Percentiles rank a stretch among this genome's conserved stretches.
phyloP scores from a whole-genome alignment of 2,113 vertebrate genomes.

The Plecturocebus donacophilus region DNA sequence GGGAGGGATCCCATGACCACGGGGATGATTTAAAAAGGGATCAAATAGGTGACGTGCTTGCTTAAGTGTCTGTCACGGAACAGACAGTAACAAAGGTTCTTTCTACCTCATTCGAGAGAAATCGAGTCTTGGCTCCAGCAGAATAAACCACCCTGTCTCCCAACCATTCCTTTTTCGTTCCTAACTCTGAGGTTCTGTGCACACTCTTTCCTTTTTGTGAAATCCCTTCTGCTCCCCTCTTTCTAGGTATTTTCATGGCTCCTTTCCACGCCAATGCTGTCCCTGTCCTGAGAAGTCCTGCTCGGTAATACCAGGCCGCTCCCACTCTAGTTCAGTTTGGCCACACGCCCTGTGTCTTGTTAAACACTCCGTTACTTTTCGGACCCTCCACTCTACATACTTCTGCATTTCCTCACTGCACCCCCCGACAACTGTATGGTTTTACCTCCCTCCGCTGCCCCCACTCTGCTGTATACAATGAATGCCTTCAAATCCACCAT shows the following conservation, averaged over 20 bases:
- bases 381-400: neutral
- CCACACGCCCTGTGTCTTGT: neutral
- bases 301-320: neutral
- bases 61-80: neutral
- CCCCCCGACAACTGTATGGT: neutral
- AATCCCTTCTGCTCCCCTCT: neutral
- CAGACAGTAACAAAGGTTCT: neutral
- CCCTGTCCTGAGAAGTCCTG: neutral
- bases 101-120: neutral
- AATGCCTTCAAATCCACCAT: neutral
- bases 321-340: neutral
- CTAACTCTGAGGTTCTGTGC: neutral
- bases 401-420: neutral
- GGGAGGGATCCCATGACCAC: neutral
- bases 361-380: neutral
- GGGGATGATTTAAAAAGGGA: neutral
- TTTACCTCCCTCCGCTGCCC: accelerated
- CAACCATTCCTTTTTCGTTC: neutral
- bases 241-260: no score
- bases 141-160: accelerated
- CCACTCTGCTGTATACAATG: accelerated
- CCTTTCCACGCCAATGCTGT: no score
- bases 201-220: neutral
- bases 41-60: neutral
- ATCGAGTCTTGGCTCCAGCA: neutral